These are phyloP conservation scores for Plemyria rubiginata DNA, from an alignment of 2,888 invertebrate genomes.

Conservation along the genomic window DNA sequence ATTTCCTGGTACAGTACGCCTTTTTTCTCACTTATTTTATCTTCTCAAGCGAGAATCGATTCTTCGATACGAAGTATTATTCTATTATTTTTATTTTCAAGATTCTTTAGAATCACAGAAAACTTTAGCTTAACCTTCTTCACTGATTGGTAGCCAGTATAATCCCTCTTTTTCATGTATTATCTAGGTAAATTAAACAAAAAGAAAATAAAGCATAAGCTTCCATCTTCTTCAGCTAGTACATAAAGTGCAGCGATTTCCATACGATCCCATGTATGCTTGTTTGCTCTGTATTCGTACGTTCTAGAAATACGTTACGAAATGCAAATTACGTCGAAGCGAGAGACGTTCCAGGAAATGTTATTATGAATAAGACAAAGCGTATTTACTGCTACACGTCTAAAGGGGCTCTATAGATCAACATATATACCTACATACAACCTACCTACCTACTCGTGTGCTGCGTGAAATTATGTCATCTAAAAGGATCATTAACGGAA, in stretches of 20 bases:
- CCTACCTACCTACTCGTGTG: too few relatives aligned
- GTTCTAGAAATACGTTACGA: constrained; percentile 40
- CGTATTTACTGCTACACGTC: constrained; percentile 4
- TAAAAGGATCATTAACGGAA: constrained; percentile 38
- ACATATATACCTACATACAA: too few relatives aligned
- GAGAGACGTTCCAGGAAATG: constrained; percentile 48
- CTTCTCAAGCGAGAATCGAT: too few relatives aligned
- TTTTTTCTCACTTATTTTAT: neutral
- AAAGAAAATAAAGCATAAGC: neutral
- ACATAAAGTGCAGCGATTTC: constrained; percentile 49
- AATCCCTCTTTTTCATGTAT: neutral
- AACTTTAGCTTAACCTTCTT: too few relatives aligned
- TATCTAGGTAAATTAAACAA: neutral
- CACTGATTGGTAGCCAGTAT: too few relatives aligned
- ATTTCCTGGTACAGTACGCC: neutral
- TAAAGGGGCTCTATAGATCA: too few relatives aligned
- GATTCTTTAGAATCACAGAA: too few relatives aligned
- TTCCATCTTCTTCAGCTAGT: constrained; percentile 26
- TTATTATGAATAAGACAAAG: constrained; percentile 47
- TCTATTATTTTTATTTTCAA: too few relatives aligned
- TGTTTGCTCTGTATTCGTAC: constrained; percentile 40
- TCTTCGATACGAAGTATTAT: too few relatives aligned
- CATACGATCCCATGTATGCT: constrained; percentile 36
- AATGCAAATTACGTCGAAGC: constrained; percentile 64
- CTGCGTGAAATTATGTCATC: constrained; percentile 44